Evolutionary conservation across 2,113 vertebrate genomes (phyloP).

Genomic region (Fulica atra): DNA sequence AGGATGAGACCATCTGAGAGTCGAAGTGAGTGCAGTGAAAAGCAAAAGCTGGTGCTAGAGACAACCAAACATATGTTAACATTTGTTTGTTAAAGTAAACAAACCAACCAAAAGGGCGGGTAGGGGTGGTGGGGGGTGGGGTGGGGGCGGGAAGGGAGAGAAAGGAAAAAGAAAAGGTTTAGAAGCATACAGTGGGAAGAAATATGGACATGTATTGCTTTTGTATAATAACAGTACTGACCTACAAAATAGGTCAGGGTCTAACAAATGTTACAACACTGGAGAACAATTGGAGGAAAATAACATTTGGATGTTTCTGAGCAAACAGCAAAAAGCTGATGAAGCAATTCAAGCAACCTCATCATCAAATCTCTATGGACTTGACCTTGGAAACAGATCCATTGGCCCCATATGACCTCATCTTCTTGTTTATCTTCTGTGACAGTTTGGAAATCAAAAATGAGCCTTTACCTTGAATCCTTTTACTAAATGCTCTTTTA

Average conservation of each 20-base stretch:
- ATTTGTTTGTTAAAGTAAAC: neutral
- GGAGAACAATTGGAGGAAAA: conserved; percentile 5
- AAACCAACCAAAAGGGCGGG: neutral
- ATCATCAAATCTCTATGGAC: neutral
- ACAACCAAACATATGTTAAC: neutral
- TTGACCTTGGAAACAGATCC: conserved; percentile 39
- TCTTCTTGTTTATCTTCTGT: conserved; percentile 44
- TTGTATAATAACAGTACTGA: neutral
- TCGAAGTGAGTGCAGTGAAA: neutral
- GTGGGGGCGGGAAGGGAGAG: no score
- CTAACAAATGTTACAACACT: neutral
- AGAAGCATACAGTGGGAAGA: neutral
- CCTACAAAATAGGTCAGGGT: neutral
- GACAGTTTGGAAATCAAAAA: conserved; percentile 37
- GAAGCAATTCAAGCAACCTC: conserved; percentile 7
- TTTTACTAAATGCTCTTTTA: conserved; percentile 1
- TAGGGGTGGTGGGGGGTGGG: no score
- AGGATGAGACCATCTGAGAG: neutral
- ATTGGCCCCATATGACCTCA: neutral
- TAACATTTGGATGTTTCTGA: neutral
- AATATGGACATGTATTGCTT: neutral
- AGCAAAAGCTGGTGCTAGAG: neutral
- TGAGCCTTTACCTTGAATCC: neutral
- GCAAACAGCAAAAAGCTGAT: conserved; percentile 38
- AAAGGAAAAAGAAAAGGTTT: neutral